Percentiles rank a stretch among this genome's conserved stretches.
These are phyloP conservation scores for Strix uralensis DNA, from an alignment of 2,113 vertebrate genomes.

Conservation along the genomic window DNA sequence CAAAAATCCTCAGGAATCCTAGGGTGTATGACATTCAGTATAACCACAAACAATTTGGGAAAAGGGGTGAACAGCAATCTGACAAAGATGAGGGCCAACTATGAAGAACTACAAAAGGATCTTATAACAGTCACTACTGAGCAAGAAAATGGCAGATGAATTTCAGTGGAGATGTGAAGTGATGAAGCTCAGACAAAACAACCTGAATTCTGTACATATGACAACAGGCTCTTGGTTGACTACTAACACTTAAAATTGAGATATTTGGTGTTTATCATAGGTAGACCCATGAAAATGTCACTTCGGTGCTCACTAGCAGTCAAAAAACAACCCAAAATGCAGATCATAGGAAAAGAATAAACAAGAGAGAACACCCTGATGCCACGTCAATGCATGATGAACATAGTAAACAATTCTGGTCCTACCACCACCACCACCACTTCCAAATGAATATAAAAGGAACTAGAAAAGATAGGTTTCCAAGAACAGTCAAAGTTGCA, in stretches of 20 bases:
- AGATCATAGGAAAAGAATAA: neutral
- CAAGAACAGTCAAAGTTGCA: neutral
- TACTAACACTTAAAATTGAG: neutral
- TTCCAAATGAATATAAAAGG: neutral
- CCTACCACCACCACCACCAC: neutral
- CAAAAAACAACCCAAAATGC: neutral
- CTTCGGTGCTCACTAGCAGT: neutral
- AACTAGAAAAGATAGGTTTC: neutral
- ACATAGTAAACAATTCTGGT: neutral
- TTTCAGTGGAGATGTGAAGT: neutral
- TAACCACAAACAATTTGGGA: neutral
- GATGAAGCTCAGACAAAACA: neutral
- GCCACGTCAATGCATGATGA: neutral
- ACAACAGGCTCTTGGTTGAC: neutral
- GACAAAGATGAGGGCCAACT: neutral
- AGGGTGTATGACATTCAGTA: neutral
- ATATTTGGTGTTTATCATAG: neutral
- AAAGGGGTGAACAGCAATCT: neutral
- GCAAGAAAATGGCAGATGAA: neutral
- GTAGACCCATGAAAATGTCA: neutral
- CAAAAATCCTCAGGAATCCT: neutral
- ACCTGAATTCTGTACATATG: neutral
- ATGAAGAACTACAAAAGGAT: neutral
- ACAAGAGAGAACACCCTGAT: neutral
- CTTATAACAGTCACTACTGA: neutral